A percentile compares a stretch with the other conserved stretches of the same genome.
phyloP scores from a whole-genome alignment of 1,140 invertebrate genomes.

The Brachionus angularis region DNA sequence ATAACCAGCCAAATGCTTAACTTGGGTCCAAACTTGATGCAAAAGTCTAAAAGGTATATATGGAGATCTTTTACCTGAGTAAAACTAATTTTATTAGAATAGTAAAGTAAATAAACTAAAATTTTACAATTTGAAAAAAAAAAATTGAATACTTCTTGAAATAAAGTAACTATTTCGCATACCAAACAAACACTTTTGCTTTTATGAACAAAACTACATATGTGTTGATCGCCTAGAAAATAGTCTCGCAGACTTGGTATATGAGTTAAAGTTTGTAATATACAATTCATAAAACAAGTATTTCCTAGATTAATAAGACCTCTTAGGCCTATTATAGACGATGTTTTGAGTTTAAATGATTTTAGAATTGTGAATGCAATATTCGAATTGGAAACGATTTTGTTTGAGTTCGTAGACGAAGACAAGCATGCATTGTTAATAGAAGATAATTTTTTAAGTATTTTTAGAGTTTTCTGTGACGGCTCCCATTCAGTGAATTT shows the following conservation, averaged over 20 bases:
- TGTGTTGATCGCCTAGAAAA: constrained; percentile 83
- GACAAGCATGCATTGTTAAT: background rate
- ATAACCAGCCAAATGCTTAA: constrained; percentile 86
- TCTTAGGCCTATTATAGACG: constrained; percentile 64
- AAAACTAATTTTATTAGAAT: constrained; percentile 66
- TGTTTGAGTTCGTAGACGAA: background rate
- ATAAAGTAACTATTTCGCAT: constrained; percentile 76
- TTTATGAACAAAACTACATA: background rate
- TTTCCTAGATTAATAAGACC: constrained; percentile 94
- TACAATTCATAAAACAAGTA: constrained; percentile 98
- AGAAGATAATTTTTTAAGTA: background rate
- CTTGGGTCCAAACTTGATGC: constrained; percentile 93
- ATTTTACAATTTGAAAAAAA: constrained; percentile 46
- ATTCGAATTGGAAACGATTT: background rate
- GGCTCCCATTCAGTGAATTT: constrained; percentile 75
- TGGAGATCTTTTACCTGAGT: constrained; percentile 79
- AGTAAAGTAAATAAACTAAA: background rate
- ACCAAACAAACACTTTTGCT: constrained; percentile 69
- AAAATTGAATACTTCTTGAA: constrained; percentile 50
- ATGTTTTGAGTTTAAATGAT: background rate
- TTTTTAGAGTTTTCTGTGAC: constrained; percentile 57
- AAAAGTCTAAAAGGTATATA: constrained; percentile 80
- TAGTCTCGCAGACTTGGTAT: constrained; percentile 89
- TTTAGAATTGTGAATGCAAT: background rate
- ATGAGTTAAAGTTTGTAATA: constrained; percentile 88